A percentile compares a stretch with the other conserved stretches of the same genome.
Conservation (phyloP, 2,113 vertebrate species). For the Nyctibius bracteatus region DNA sequence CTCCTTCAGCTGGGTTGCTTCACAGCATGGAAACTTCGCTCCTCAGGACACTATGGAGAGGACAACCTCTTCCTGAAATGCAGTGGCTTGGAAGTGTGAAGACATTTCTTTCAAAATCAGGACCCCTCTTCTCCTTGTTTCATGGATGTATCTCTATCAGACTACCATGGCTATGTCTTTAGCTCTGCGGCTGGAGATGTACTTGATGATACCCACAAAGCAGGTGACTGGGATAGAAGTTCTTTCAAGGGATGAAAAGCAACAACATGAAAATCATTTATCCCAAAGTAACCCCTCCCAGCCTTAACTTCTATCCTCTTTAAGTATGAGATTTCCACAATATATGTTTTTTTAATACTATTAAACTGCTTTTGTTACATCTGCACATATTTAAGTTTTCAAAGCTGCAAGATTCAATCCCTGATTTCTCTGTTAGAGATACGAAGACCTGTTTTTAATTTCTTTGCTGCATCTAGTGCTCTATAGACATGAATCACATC, state of each 20-base stretch:
- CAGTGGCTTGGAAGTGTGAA: neutral
- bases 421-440: neutral
- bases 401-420: neutral
- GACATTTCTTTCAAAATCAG: neutral
- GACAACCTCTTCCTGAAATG: neutral
- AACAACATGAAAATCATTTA: neutral
- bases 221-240: neutral
- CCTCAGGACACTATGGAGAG: rapidly evolving
- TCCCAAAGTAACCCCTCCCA: neutral
- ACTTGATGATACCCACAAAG: neutral
- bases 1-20: rapidly evolving
- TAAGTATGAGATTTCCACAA: neutral
- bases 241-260: neutral
- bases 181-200: neutral
- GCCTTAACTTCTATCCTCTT: neutral
- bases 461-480: neutral
- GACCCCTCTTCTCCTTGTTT: neutral
- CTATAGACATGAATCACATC: neutral
- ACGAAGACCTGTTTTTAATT: neutral
- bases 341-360: neutral
- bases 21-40: rapidly evolving
- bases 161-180: neutral
- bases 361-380: neutral
- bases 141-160: neutral
- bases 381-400: neutral